phyloP scores from a whole-genome alignment of 2,888 invertebrate species.

The Brachyptera putata region DNA sequence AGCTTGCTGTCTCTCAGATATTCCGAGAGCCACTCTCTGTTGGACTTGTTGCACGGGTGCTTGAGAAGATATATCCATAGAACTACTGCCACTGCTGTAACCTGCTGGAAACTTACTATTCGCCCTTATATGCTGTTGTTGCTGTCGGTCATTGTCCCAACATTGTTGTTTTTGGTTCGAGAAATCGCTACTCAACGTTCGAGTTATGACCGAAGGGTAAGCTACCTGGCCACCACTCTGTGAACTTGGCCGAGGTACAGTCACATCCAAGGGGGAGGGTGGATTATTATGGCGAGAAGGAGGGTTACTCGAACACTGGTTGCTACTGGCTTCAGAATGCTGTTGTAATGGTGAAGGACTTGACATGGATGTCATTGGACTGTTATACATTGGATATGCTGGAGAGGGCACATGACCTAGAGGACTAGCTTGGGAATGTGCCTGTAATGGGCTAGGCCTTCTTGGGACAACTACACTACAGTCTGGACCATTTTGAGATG shows the following conservation, averaged over 20 bases:
- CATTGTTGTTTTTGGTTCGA: slow-evolving; percentile 44
- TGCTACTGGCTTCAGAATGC: slow-evolving; percentile 45
- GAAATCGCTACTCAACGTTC: slow-evolving; percentile 46
- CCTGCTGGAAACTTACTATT: slow-evolving; percentile 17
- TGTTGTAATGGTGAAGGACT: slow-evolving; percentile 60
- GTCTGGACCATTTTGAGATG: slow-evolving; percentile 59
- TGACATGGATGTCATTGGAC: slow-evolving; percentile 72
- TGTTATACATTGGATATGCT: slow-evolving; percentile 80
- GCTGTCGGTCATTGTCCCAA: slow-evolving; percentile 43
- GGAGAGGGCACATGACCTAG: slow-evolving; percentile 71
- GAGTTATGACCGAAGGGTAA: slow-evolving; percentile 78
- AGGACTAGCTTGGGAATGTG: slow-evolving; percentile 68
- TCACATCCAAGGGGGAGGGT: slow-evolving; percentile 65
- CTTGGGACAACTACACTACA: slow-evolving; percentile 62
- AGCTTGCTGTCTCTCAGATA: slow-evolving; percentile 55
- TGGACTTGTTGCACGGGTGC: slow-evolving; percentile 47
- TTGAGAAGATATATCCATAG: slow-evolving; percentile 50
- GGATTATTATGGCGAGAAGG: slow-evolving; percentile 48
- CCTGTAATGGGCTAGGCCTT: slow-evolving; percentile 63
- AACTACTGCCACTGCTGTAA: background rate
- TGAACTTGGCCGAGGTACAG: slow-evolving; percentile 59
- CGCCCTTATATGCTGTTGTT: slow-evolving; percentile 35
- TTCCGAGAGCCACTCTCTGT: slow-evolving; percentile 47
- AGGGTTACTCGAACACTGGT: slow-evolving; percentile 28
- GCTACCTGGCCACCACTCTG: slow-evolving; percentile 60